Evolutionary conservation across 2,113 vertebrate species (phyloP).

Genomic region (Otolemur garnettii): DNA sequence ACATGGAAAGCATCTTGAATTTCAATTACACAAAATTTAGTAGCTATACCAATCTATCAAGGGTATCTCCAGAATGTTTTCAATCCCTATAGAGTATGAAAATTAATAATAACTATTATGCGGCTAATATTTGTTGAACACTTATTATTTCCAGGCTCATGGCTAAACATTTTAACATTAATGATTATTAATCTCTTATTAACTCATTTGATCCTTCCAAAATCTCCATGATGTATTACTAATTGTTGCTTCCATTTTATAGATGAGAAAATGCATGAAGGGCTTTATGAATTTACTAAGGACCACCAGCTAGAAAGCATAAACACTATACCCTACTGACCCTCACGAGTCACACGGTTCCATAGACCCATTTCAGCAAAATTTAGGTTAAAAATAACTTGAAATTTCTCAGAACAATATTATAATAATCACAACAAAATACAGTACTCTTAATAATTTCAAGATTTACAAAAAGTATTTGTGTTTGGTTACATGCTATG

Average conservation of each 20-base stretch:
- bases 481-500: neutral
- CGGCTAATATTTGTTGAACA: neutral
- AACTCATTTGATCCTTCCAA: neutral
- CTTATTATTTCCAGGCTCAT: neutral
- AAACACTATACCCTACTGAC: neutral
- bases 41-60: neutral
- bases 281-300: constrained; percentile 12
- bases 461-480: neutral
- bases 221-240: neutral
- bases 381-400: neutral
- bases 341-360: neutral
- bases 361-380: neutral
- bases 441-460: neutral
- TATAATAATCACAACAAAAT: neutral
- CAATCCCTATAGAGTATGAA: neutral
- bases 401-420: neutral
- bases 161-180: neutral
- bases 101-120: constrained; percentile 10
- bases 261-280: constrained; percentile 12
- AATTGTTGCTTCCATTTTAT: neutral
- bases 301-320: neutral
- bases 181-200: neutral
- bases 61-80: neutral
- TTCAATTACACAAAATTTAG: constrained; percentile 38
- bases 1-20: constrained; percentile 22